phyloP scores from a whole-genome alignment of 1,140 invertebrate species.

The Elymnias hypermnestra region DNA sequence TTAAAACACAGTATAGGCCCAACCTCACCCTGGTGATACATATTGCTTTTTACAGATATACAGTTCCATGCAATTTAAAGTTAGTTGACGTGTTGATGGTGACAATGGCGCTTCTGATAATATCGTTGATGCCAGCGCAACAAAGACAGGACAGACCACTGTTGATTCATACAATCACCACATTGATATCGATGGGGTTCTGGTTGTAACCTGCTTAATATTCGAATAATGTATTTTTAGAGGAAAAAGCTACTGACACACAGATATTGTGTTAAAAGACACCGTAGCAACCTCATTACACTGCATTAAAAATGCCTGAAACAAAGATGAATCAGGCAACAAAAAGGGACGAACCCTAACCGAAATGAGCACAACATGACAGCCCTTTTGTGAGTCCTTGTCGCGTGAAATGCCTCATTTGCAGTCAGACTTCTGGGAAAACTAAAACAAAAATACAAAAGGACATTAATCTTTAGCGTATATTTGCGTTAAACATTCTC shows the following conservation, averaged over 20 bases:
- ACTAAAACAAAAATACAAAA: conserved; percentile 12
- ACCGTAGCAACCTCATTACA: neutral
- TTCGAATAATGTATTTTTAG: neutral
- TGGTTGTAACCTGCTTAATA: too few species aligned
- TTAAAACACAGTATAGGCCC: too few species aligned
- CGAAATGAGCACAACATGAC: conserved; percentile 20
- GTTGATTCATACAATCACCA: too few species aligned
- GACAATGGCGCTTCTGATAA: too few species aligned
- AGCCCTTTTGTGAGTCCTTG: conserved; percentile 21
- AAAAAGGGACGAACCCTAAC: conserved; percentile 19
- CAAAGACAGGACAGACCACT: too few species aligned
- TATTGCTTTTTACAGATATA: too few species aligned
- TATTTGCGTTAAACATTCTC: too few species aligned
- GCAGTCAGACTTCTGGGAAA: conserved; percentile 5
- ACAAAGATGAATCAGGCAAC: conserved; percentile 9
- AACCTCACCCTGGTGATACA: too few species aligned
- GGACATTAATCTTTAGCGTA: conserved; percentile 4
- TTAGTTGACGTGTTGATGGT: too few species aligned
- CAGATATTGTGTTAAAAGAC: neutral
- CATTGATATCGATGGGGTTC: too few species aligned
- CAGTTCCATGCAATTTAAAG: too few species aligned
- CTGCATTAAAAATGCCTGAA: conserved; percentile 4
- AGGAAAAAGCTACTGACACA: neutral
- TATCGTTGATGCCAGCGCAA: too few species aligned
- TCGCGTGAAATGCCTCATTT: conserved; percentile 19